Base-by-base conservation (phyloP, 2,113 vertebrate genomes). In the Sapayoa aenigma region DNA sequence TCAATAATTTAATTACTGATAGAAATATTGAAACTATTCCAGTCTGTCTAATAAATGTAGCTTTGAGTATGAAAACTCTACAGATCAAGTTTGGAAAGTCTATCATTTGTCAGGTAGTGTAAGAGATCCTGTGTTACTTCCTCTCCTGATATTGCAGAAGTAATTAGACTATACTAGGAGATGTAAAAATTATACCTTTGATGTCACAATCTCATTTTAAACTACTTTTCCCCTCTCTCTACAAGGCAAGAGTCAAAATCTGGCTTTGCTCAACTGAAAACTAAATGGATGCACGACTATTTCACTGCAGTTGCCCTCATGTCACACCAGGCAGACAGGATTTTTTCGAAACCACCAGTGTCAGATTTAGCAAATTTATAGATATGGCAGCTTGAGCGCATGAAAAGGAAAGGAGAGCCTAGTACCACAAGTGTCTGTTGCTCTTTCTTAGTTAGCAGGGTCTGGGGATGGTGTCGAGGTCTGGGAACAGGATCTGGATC, bases 141-240 rank as follows among this genome's bases (percentile, higher is more conserved):
- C 46, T 82, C 22, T 89, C 31, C 33, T 15, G 44, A n/a, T 52
- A 77, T 15, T 88, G 63, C 55, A 94, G 68, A 94, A 83, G 35
- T 41, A 93, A 91, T 91, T 91, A 77, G 30, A 50, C n/a, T 66
- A 17, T 37, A 71, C 9, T 49, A 86, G 35, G 42, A 85, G 77
- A 47, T 37, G 21, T 90, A 84, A 86, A 80, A 90, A 84, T 75
- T 92, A 47, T 87, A 49, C 52, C 23, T 89, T 65, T 65, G 60
- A 84, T 69, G 90, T 78, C 67, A 81, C 9, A 77, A 81, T 22
- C 31, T 42, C 0, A 0, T 92, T 91, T 20, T 16, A 81, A 83
- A 78, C 11, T 71, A 10, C 2, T 44, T 82, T 67, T 79, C 4
- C 11, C 5, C 5, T 59, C 47, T 71, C 14, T 44, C 9, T 56